Evolutionary conservation across 2,888 invertebrate species (phyloP).

Genomic region (Teinopalpus imperialis): DNA sequence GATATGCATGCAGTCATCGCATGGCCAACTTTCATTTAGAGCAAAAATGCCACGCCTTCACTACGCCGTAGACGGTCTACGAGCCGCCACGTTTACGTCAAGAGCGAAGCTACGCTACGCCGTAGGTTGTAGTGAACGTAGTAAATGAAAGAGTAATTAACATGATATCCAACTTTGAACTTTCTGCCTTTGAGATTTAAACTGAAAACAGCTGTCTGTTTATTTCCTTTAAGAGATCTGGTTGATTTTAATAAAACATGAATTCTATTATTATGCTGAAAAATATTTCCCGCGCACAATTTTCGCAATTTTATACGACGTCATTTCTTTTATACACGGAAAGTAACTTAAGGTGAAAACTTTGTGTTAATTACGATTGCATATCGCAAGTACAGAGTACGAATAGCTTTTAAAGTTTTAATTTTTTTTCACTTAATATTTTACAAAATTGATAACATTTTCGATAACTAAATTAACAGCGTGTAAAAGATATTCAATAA

Average conservation of each 20-base stretch:
- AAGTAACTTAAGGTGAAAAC: too few species aligned
- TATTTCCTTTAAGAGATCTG: conserved; percentile 9
- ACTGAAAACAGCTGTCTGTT: conserved; percentile 1
- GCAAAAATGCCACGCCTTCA: conserved; percentile 34
- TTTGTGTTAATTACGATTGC: too few species aligned
- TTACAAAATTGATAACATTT: too few species aligned
- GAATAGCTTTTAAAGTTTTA: too few species aligned
- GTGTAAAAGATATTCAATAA: too few species aligned
- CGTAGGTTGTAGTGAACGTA: conserved; percentile 41
- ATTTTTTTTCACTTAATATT: too few species aligned
- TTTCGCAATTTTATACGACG: too few species aligned
- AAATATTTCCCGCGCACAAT: conserved; percentile 1
- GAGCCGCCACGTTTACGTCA: conserved; percentile 56
- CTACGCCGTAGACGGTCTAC: conserved; percentile 53
- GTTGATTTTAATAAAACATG: conserved; percentile 22
- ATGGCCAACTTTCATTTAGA: conserved; percentile 41
- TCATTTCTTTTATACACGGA: too few species aligned
- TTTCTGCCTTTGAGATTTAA: conserved; percentile 18
- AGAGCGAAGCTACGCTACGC: conserved; percentile 48
- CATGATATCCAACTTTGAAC: conserved; percentile 22
- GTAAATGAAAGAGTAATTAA: conserved; percentile 28
- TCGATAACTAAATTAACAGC: too few species aligned
- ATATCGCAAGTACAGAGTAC: too few species aligned
- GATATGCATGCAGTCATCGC: too few species aligned
- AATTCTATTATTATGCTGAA: not conserved